Evolutionary conservation across 2,113 vertebrate species (phyloP), one percentile per base, ranked within the genome.

Genomic region (Cyrtonyx montezumae): DNA sequence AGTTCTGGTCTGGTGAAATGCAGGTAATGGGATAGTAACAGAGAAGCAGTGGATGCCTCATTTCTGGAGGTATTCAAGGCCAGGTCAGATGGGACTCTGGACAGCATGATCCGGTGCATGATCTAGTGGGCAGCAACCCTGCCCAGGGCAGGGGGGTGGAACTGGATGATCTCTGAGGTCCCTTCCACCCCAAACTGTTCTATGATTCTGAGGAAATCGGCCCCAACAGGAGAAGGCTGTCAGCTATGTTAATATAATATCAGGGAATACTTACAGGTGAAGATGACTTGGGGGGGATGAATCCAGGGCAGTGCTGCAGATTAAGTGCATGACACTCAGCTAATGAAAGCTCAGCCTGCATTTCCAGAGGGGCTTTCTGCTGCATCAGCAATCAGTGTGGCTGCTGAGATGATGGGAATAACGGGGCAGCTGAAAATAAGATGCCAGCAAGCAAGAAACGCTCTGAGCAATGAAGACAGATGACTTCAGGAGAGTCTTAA

Each of bases 191-290:
- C 26, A 53, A 17, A 15, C 26, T 28, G 26, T 53, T 17, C 51
- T 30, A 9, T 53, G 26, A 55, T 19, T 11, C 0, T 12, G 11
- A 46, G 46, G 32, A 55, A 75, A 15, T 1, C 40, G 25, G 43
- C 46, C 75, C 36, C 34, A 5, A 65, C 49, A 67, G 49, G 20
- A 87, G 81, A 13, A 90, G 26, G 30, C n/a, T 28, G 53, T 30
- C 66, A 80, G 62, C 17, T 53, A 36, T 3, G 0, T 25, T 34
- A 34, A 22, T 9, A 1, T 8, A 43, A 46, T 0, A 4, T 15
- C 80, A 82, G 62, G n/a, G 74, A 58, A 45, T 46, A 32, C n/a
- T 89, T 80, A 8, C 1, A 28, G 84, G 13, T 22, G 66, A 69
- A 77, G 70, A 40, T 34, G 80, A 62, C n/a, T 17, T 0, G 8